These are phyloP conservation scores for Augiades crinisus DNA, from an alignment of 2,888 invertebrate genomes.

Conservation along the genomic window DNA sequence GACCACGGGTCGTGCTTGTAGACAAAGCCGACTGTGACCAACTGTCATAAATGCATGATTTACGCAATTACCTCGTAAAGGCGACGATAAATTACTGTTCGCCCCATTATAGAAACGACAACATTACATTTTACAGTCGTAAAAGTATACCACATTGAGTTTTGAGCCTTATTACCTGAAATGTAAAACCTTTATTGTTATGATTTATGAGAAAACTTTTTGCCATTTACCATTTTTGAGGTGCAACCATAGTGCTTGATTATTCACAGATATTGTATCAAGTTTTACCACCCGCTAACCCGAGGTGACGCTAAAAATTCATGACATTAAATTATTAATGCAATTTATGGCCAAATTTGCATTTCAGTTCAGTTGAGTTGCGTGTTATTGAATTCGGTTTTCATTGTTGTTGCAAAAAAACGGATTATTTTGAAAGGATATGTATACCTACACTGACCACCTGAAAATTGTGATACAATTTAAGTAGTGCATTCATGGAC, in stretches of 20 bases:
- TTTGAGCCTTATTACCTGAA: constrained; percentile 39
- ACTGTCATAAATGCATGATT: constrained; percentile 80
- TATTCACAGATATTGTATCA: constrained; percentile 74
- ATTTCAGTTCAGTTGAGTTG: constrained; percentile 30
- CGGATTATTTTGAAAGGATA: too few relatives aligned
- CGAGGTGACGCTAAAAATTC: constrained; percentile 64
- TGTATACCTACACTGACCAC: too few relatives aligned
- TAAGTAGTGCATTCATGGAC: too few relatives aligned
- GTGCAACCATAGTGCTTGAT: constrained; percentile 54
- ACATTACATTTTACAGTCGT: constrained; percentile 34
- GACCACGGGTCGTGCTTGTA: constrained; percentile 52
- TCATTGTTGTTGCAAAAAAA: constrained; percentile 3
- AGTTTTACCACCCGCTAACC: constrained; percentile 73
- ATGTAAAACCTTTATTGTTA: constrained; percentile 14
- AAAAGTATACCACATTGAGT: constrained; percentile 27
- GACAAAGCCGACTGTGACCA: constrained; percentile 63
- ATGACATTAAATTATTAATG: constrained; percentile 33
- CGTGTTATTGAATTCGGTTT: constrained; percentile 11
- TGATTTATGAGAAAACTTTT: not conserved
- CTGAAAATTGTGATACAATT: not conserved
- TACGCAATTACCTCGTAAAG: constrained; percentile 75
- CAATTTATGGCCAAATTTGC: constrained; percentile 34
- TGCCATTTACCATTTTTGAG: constrained; percentile 28
- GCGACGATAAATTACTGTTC: constrained; percentile 75
- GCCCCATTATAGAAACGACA: constrained; percentile 57